Base-by-base conservation (phyloP, 2,888 invertebrate species). In the Aphelenchoides bicaudatus region DNA sequence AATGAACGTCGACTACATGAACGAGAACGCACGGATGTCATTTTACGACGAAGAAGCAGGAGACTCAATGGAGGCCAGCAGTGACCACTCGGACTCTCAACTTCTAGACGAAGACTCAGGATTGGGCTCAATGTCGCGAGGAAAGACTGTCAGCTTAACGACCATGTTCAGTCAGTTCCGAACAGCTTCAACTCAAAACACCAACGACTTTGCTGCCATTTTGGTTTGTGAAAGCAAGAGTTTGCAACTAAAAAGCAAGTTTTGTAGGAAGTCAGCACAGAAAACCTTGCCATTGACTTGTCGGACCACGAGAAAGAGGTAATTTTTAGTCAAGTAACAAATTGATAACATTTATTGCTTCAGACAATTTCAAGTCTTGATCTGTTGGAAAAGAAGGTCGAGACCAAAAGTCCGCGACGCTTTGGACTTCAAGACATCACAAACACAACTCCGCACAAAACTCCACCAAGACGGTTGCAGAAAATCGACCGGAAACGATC, bases 181-280 rank as follows among this genome's bases (percentile, higher is more conserved):
- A 19, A n/a, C 23, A 6, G 16, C 43, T 13, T 34, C 34, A 16
- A 34, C 13, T 13, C 13, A 34, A 34, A 13, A 13, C 34, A 34
- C 34, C 34, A n/a, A 25, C 43, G 21, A 25, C 16, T 21, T 43
- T 19, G 8, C 43, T 10, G 25, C 43, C 10, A 43, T 43, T 43
- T n/a, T 43, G 23, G 43, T 43, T 10, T 8, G 43, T 19, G 16
- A 19, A 21, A 6, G 16, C 23, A 25, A 10, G 16, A 19, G 16
- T n/a, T 8, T 21, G 6, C 6, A 6, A 21, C 10, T 43, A n/a
- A n/a, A 21, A 19, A 10, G 10, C 16, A 8, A 21, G 10, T 19
- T 8, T 43, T 43, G 43, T n/a, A 43, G 43, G 43, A 43, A 21
- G 16, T 25, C 21, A 43, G 43, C 23, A 43, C 43, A 19, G 43